Evolutionary conservation across 2,888 invertebrate genomes (phyloP).

Genomic region (Selenia dentaria): DNA sequence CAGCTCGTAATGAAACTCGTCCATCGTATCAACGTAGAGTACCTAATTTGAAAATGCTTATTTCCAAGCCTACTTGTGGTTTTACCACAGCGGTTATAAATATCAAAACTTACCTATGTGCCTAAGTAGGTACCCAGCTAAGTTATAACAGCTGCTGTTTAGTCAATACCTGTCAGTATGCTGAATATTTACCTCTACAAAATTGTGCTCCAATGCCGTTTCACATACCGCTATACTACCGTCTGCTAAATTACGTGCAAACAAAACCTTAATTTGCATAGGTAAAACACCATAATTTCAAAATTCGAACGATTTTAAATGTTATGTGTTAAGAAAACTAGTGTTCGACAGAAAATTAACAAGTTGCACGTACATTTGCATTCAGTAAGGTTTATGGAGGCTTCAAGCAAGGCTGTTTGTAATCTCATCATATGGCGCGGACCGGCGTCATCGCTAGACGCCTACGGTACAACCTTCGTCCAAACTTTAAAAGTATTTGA

Average conservation of each 20-base stretch:
- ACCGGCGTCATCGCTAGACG: constrained; percentile 69
- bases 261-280: constrained; percentile 64
- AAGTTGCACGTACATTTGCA: constrained; percentile 50
- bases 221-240: constrained; percentile 35
- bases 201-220: constrained; percentile 29
- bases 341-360: constrained; percentile 48
- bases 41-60: too few relatives aligned
- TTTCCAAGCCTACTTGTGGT: too few relatives aligned
- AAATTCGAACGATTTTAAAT: constrained; percentile 46
- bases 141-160: constrained; percentile 42
- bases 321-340: constrained; percentile 50
- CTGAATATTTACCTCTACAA: neutral
- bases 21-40: too few relatives aligned
- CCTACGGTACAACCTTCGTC: constrained; percentile 56
- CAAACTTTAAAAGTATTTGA: constrained; percentile 33
- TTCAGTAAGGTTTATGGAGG: constrained; percentile 49
- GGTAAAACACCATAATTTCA: constrained; percentile 37
- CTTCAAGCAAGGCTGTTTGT: constrained; percentile 54
- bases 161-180: constrained; percentile 48
- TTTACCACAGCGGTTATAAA: too few relatives aligned
- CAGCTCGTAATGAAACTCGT: too few relatives aligned
- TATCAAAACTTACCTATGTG: too few relatives aligned
- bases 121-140: neutral
- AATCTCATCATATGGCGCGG: constrained; percentile 69
- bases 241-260: constrained; percentile 59